These are phyloP conservation scores for Petromus typicus DNA, from an alignment of 2,113 vertebrate genomes.

Conservation along the genomic window DNA sequence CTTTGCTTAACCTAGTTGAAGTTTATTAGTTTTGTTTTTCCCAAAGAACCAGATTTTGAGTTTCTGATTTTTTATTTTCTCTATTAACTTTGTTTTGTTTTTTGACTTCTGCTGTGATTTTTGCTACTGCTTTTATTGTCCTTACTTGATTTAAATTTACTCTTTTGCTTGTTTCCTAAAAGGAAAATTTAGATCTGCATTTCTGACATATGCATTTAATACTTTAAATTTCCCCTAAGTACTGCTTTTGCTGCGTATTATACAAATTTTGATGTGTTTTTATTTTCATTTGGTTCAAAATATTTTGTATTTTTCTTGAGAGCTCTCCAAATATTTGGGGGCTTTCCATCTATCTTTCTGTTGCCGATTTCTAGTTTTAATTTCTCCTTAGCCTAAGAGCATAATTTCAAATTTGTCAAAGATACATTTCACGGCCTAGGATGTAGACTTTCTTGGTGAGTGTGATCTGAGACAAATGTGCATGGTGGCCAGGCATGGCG, in stretches of 20 bases:
- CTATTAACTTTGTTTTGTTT: background rate
- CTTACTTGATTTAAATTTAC: background rate
- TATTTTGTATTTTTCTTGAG: background rate
- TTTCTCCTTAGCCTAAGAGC: background rate
- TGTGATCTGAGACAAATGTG: background rate
- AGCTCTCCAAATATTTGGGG: background rate
- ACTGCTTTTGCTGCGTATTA: background rate
- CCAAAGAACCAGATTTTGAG: background rate
- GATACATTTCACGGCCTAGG: background rate
- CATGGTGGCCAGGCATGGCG: background rate
- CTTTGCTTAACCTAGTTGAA: background rate
- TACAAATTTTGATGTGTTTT: background rate
- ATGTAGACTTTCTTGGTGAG: background rate
- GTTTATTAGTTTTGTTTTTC: background rate
- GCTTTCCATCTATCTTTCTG: background rate
- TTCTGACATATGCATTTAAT: background rate
- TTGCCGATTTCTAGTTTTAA: background rate
- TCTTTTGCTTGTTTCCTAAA: slow-evolving; percentile 21
- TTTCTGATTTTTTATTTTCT: background rate
- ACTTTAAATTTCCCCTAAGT: background rate
- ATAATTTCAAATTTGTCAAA: background rate
- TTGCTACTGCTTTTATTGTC: background rate
- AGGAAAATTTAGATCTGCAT: background rate
- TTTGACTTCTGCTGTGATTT: background rate
- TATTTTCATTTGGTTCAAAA: background rate